A percentile compares a stretch with the other conserved stretches of the same genome.
phyloP scores from a whole-genome alignment of 2,888 invertebrate genomes.

The Cataglyphis cursor region DNA sequence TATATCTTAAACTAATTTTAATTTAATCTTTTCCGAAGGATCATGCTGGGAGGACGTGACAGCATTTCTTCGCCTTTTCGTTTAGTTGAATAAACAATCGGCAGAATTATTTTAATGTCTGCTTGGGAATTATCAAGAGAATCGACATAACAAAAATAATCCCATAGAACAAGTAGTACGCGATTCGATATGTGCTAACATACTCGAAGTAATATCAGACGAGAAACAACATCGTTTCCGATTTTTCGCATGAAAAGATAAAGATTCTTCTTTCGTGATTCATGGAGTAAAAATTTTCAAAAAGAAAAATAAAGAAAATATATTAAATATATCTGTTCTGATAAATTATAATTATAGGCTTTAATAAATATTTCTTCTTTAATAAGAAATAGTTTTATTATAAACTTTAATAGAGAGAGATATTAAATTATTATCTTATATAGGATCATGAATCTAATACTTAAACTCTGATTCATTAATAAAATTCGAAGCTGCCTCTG shows the following conservation, averaged over 20 bases:
- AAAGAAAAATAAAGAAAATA: not conserved
- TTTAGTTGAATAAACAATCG: not conserved
- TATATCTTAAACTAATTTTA: conserved; percentile 12
- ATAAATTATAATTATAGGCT: not conserved
- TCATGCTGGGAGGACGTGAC: not conserved
- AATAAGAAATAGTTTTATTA: not conserved
- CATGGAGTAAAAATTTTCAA: not conserved
- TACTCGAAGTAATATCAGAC: not conserved
- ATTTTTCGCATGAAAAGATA: not conserved
- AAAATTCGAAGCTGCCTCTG: not conserved
- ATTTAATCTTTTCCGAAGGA: not conserved
- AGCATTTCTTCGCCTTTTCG: not conserved
- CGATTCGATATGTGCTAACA: not conserved
- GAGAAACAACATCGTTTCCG: not conserved
- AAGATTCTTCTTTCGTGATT: not conserved
- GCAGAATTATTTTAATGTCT: conserved; percentile 9
- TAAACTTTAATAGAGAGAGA: not conserved
- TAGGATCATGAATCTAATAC: not conserved
- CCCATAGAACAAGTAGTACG: not conserved
- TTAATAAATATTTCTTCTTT: not conserved
- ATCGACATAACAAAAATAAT: conserved; percentile 17
- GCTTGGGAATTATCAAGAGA: not conserved
- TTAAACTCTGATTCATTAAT: not conserved
- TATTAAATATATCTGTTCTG: not conserved
- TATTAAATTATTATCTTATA: not conserved